These are phyloP conservation scores for Leptestheria dahalacensis DNA, from an alignment of 1,140 invertebrate species.

Conservation along the genomic window DNA sequence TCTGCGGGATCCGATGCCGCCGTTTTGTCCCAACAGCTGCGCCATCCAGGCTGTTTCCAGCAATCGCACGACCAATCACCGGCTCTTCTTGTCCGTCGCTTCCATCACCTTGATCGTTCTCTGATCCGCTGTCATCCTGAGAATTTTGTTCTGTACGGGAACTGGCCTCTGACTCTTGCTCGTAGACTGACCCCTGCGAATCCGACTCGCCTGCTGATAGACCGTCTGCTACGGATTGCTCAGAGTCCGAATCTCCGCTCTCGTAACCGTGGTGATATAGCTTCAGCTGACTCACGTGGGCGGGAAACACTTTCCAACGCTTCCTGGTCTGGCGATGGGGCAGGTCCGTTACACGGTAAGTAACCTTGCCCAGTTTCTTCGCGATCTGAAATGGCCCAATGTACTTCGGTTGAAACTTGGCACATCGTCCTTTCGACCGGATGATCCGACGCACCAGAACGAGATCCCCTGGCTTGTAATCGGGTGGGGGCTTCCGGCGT, in stretches of 20 bases:
- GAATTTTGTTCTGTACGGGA: no score
- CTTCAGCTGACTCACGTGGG: slow-evolving; percentile 6
- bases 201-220: no score
- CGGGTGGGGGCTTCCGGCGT: background rate
- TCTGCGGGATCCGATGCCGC: no score
- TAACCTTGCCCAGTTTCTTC: background rate
- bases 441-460: slow-evolving; percentile 1
- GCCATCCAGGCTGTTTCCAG: no score
- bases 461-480: slow-evolving; percentile 1
- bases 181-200: no score
- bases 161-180: no score
- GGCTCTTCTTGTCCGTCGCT: no score
- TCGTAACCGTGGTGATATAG: slow-evolving; percentile 1
- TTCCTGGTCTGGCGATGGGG: background rate
- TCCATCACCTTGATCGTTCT: no score
- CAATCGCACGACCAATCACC: no score
- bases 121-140: no score
- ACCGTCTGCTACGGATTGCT: no score
- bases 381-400: slow-evolving; percentile 7
- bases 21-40: no score
- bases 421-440: background rate
- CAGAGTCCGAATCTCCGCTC: background rate
- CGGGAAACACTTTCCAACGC: background rate
- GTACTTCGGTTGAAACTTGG: slow-evolving; percentile 7
- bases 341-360: slow-evolving; percentile 1